phyloP scores from a whole-genome alignment of 23 tunicate genomes.

The Trididemnum clinides region DNA sequence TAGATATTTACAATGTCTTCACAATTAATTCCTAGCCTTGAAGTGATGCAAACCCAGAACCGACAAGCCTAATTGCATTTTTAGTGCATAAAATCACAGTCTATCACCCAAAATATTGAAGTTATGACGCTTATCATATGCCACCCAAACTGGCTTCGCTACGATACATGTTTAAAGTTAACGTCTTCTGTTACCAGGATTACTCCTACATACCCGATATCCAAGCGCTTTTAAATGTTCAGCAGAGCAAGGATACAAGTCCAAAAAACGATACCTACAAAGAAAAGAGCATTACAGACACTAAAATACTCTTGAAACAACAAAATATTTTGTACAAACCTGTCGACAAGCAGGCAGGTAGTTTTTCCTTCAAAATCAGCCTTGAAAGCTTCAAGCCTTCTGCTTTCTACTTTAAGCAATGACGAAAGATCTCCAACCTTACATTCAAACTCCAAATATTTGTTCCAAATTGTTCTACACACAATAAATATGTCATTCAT shows the following conservation, averaged over 20 bases:
- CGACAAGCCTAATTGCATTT: not conserved
- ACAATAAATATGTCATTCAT: too few relatives aligned
- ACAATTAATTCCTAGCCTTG: too few relatives aligned
- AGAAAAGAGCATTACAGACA: not conserved
- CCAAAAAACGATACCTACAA: constrained; percentile 88
- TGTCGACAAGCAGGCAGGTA: constrained; percentile 82
- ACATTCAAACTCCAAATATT: constrained; percentile 91
- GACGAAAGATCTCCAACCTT: constrained; percentile 96
- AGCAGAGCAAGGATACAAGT: constrained; percentile 86
- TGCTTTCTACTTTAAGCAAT: constrained; percentile 83
- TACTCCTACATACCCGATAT: constrained; percentile 53
- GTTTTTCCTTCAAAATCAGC: constrained; percentile 85
- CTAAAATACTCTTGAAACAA: not conserved
- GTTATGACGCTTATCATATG: too few relatives aligned
- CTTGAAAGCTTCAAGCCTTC: constrained; percentile 79
- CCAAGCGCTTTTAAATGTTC: constrained; percentile 85
- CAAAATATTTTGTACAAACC: constrained; percentile 31
- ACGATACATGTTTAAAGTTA: too few relatives aligned
- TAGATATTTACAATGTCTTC: too few relatives aligned
- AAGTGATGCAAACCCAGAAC: too few relatives aligned
- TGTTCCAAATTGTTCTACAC: constrained; percentile 88
- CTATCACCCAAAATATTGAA: too few relatives aligned
- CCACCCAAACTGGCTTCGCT: too few relatives aligned
- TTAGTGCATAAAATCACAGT: not conserved
- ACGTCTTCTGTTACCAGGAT: not conserved